Conservation (phyloP, 2,113 vertebrate genomes). For the Lontra canadensis region DNA sequence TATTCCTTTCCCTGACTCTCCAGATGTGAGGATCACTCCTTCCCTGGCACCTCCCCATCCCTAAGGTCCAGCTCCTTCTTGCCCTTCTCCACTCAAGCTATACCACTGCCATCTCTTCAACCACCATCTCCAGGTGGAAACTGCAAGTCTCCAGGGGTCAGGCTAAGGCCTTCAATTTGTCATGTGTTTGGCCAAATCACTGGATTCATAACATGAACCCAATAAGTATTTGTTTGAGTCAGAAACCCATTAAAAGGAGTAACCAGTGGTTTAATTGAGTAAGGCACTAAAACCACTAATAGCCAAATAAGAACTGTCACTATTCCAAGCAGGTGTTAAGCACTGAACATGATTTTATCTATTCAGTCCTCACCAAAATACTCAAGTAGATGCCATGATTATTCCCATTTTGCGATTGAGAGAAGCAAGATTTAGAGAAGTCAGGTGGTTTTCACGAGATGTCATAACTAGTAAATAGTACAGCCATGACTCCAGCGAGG, state of each 20-base stretch:
- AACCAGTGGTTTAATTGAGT: background rate
- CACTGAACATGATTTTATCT: background rate
- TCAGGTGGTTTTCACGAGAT: background rate
- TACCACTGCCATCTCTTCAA: background rate
- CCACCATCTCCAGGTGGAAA: background rate
- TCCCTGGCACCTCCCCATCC: background rate
- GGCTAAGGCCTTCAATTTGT: background rate
- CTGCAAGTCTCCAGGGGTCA: background rate
- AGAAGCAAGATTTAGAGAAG: background rate
- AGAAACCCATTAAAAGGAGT: background rate
- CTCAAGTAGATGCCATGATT: background rate
- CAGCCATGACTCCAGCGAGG: accelerated
- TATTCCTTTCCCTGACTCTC: background rate
- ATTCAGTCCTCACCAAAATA: background rate
- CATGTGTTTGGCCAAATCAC: background rate
- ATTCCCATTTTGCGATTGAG: background rate
- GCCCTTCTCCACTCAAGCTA: background rate
- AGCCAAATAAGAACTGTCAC: background rate
- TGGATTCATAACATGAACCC: background rate
- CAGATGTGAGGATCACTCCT: background rate
- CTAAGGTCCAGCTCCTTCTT: background rate
- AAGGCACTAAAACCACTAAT: background rate
- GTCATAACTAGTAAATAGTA: background rate
- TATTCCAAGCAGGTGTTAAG: background rate
- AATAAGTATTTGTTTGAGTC: background rate